Percentiles rank a stretch among this genome's conserved stretches.
Conservation (phyloP, 2,888 invertebrate genomes). For the Caenorhabditis becei region DNA sequence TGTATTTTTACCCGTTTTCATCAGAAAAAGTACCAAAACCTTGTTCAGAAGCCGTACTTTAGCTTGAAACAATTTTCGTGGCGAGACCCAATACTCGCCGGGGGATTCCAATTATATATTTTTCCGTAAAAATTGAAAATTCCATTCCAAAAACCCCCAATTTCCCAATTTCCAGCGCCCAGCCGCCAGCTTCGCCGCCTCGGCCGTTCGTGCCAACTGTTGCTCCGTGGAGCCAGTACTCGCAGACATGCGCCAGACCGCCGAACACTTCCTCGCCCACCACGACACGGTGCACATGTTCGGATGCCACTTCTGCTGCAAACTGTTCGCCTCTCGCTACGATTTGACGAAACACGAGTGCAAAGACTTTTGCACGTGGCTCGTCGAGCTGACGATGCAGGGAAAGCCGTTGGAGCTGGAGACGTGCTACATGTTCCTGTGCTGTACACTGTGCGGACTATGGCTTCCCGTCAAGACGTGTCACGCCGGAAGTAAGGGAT, state of each 20-base stretch:
- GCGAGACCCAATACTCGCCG: too few relatives aligned
- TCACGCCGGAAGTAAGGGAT: constrained; percentile 12
- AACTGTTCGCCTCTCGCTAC: constrained; percentile 9
- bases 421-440: constrained; percentile 47
- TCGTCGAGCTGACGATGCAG: neutral
- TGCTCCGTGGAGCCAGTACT: constrained; percentile 17
- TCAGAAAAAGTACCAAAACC: too few relatives aligned
- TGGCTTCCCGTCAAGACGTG: constrained; percentile 53
- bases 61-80: too few relatives aligned
- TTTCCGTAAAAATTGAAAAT: too few relatives aligned
- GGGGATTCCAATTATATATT: too few relatives aligned
- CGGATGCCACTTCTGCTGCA: constrained; percentile 42
- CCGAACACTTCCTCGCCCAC: constrained; percentile 21
- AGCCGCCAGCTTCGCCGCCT: too few relatives aligned
- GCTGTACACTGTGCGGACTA: constrained; percentile 60
- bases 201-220: constrained; percentile 30
- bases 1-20: too few relatives aligned
- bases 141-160: too few relatives aligned
- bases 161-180: too few relatives aligned
- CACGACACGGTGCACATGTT: constrained; percentile 49
- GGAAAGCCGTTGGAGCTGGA: constrained; percentile 13
- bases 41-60: too few relatives aligned
- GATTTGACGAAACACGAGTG: constrained; percentile 37
- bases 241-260: neutral
- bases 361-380: constrained; percentile 13